Percentiles rank a stretch among this genome's conserved stretches.
phyloP scores from a whole-genome alignment of 2,888 invertebrate genomes.

The Digitonthophagus gazella region DNA sequence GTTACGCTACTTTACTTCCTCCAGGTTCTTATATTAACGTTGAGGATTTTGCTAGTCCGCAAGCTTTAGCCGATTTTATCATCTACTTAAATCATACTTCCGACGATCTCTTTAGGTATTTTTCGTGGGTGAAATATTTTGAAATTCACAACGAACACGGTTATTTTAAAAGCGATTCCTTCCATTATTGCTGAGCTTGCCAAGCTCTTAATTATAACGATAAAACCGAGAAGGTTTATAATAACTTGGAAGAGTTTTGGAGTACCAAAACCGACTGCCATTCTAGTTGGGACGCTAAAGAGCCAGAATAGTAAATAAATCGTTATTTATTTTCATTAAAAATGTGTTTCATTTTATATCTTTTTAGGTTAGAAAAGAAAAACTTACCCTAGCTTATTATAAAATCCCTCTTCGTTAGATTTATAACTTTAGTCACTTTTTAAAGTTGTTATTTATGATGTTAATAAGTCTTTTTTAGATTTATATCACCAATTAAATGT shows the following conservation, averaged over 20 bases:
- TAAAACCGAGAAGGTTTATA: constrained; percentile 47
- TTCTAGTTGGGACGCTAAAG: constrained; percentile 38
- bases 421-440: too few relatives aligned
- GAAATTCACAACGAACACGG: constrained; percentile 65
- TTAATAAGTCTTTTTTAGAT: too few relatives aligned
- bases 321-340: constrained; percentile 8
- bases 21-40: constrained; percentile 63
- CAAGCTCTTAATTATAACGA: constrained; percentile 66
- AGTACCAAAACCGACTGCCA: constrained; percentile 40
- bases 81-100: constrained; percentile 50
- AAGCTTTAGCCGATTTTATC: constrained; percentile 57
- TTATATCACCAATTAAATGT: too few relatives aligned
- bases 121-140: constrained; percentile 61
- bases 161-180: constrained; percentile 60
- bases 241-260: constrained; percentile 50
- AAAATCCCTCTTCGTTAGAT: too few relatives aligned
- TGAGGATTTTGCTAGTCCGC: constrained; percentile 55
- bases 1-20: constrained; percentile 58
- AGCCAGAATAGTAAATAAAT: constrained; percentile 4
- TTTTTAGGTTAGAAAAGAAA: too few relatives aligned
- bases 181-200: constrained; percentile 64
- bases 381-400: too few relatives aligned
- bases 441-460: too few relatives aligned
- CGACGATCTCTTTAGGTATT: constrained; percentile 52
- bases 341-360: too few relatives aligned